Conservation (phyloP, 2,888 invertebrate genomes). For the Bibio marci region DNA sequence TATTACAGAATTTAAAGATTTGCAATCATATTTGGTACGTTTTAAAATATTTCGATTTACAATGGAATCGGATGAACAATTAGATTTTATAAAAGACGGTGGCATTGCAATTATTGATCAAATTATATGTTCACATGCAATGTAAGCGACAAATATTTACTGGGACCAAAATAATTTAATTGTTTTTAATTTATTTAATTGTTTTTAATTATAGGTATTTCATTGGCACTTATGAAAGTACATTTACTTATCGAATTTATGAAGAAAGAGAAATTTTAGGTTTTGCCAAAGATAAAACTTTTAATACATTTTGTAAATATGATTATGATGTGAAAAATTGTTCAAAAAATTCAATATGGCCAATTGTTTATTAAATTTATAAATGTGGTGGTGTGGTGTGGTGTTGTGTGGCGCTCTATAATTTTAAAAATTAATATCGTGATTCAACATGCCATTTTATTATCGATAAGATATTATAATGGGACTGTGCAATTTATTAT, state of each 20-base stretch:
- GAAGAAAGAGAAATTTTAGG: conserved; percentile 94
- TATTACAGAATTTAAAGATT: conserved; percentile 19
- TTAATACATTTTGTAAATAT: conserved; percentile 51
- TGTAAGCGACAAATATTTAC: conserved; percentile 17
- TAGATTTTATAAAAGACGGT: conserved; percentile 43
- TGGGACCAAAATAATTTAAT: conserved; percentile 20
- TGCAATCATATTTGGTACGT: conserved; percentile 20
- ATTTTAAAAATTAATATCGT: no score
- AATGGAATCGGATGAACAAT: conserved; percentile 19
- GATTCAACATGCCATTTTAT: no score
- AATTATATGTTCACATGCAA: conserved; percentile 79
- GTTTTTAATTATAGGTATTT: conserved; percentile 35
- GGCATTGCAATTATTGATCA: conserved; percentile 88
- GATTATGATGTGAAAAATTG: conserved; percentile 28
- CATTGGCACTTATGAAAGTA: conserved; percentile 86
- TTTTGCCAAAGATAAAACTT: conserved; percentile 62
- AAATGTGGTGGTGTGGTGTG: no score
- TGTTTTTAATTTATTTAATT: conserved; percentile 16
- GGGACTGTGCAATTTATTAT: no score
- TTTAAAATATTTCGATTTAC: conserved; percentile 19
- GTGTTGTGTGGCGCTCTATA: no score
- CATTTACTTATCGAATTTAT: conserved; percentile 90
- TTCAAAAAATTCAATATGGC: conserved; percentile 56
- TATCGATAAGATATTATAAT: no score
- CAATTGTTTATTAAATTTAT: conserved; percentile 42